Base-by-base conservation (phyloP, 2,797 vertebrate genomes). In the Lepidocolaptes lacrymiger region DNA sequence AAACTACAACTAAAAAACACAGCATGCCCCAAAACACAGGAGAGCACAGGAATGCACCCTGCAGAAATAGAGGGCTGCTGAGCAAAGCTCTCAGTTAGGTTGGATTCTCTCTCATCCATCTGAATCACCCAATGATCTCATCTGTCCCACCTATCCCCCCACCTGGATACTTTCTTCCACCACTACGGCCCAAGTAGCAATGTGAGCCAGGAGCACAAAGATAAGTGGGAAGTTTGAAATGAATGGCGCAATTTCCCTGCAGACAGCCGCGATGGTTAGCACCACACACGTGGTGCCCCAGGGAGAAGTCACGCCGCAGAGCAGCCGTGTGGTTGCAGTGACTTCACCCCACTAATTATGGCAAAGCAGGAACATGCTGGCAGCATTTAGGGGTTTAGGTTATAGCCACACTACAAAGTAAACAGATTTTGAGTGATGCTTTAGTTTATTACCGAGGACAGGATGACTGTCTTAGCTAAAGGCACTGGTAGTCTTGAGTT, bases 391-490 rank as follows among this genome's bases (percentile, higher is more conserved):
- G 43, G 61, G 58, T 62, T 96, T 93, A 85, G 55, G 78, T 85
- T 96, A 58, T 56, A 94, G 32, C 59, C 84, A 94, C 74, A n/a
- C 55, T 85, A 34, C 84, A 89, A 71, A 96, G 87, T 69, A 95
- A 92, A 88, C 89, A 85, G 61, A 12, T 75, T 82, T 37, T 2
- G 11, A 85, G 32, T 63, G 67, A 44, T 75, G 51, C 66, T 91
- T 91, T 72, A 68, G 66, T 91, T 91, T 86, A 75, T 78, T 88
- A 81, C 68, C 55, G 58, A 78, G 78, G 82, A 51, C 30, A 61
- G 55, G 54, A 56, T n/a, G 62, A 55, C 66, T 90, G 66, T 21
- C 30, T 78, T 46, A 58, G 46, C 63, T 77, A 86, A 85, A 90
- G 3, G 13, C 12, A 4, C 21, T 32, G 51, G 39, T 66, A 84